phyloP scores from a whole-genome alignment of 1,140 invertebrate species.

The Lordiphosa stackelbergi region DNA sequence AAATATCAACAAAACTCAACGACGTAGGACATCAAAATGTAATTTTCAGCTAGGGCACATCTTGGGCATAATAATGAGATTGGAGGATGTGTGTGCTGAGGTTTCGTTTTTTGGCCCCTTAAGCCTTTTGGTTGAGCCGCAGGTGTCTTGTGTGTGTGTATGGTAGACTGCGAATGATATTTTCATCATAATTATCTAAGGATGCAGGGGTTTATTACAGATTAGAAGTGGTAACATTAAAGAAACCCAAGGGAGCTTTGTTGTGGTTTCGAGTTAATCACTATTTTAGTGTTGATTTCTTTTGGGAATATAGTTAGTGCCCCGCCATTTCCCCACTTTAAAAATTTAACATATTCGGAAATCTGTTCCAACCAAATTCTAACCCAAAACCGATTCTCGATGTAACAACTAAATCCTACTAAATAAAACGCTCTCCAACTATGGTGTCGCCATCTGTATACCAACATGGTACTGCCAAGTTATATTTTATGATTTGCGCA shows the following conservation, averaged over 20 bases:
- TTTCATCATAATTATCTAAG: constrained; percentile 30
- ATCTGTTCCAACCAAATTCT: too few species aligned
- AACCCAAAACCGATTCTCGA: too few species aligned
- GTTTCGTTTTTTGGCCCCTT: constrained; percentile 22
- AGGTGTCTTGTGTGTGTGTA: constrained; percentile 25
- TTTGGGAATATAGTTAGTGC: too few species aligned
- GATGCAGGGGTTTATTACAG: constrained; percentile 12
- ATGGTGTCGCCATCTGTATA: too few species aligned
- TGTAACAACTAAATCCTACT: too few species aligned
- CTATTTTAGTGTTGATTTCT: neutral
- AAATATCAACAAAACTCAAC: constrained; percentile 69
- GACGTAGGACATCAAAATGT: constrained; percentile 69
- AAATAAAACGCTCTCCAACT: too few species aligned
- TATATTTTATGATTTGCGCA: too few species aligned
- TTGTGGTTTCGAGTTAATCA: neutral
- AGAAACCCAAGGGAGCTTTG: too few species aligned
- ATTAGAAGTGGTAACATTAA: constrained; percentile 17
- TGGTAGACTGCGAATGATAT: constrained; percentile 7
- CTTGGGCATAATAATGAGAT: constrained; percentile 65
- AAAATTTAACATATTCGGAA: too few species aligned
- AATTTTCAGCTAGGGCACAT: constrained; percentile 63
- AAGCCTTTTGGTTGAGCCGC: constrained; percentile 28
- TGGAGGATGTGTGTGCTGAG: constrained; percentile 14
- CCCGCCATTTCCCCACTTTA: too few species aligned
- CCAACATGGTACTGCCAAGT: too few species aligned